Percentiles rank a stretch among this genome's conserved stretches.
Conservation (phyloP, 30 jellyfish, hydroid and myxozoan genomes). For the Aurelia coerulea region DNA sequence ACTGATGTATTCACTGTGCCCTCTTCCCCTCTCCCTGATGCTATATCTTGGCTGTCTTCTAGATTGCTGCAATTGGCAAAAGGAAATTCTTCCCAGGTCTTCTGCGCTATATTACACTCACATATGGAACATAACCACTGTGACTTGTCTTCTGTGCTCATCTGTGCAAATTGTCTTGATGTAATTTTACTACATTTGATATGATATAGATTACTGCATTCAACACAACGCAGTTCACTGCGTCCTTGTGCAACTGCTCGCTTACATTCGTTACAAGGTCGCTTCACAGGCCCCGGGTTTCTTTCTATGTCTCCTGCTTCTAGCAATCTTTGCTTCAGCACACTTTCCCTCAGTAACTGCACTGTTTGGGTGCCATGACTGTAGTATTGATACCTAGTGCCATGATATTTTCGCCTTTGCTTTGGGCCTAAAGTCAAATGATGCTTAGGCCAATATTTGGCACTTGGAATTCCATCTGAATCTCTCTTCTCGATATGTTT, state of each 20-base stretch:
- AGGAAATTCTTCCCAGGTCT: constrained; percentile 1
- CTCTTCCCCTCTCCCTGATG: constrained; percentile 22
- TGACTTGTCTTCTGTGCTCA: constrained; percentile 6
- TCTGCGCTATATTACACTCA: background rate
- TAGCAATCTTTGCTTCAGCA: constrained; percentile 32
- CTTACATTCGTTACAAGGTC: constrained; percentile 1
- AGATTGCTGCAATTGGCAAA: constrained; percentile 16
- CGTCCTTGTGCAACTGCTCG: constrained; percentile 38
- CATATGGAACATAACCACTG: constrained; percentile 10
- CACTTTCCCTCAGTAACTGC: constrained; percentile 29
- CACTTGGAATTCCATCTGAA: background rate
- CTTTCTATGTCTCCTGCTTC: constrained; percentile 31
- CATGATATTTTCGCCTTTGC: constrained; percentile 21
- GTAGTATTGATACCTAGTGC: background rate
- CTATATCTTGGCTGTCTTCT: constrained; percentile 17
- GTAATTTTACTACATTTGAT: constrained; percentile 18
- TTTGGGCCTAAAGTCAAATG: constrained; percentile 1
- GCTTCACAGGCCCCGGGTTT: constrained; percentile 37
- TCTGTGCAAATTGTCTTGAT: constrained; percentile 24
- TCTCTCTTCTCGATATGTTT: background rate
- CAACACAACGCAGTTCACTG: constrained; percentile 30
- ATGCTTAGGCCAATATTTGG: background rate
- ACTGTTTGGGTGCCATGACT: constrained; percentile 40
- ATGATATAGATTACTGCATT: constrained; percentile 26
- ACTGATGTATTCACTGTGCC: constrained; percentile 4